phyloP scores from a whole-genome alignment of 2,797 vertebrate species.

The Vireo griseus region DNA sequence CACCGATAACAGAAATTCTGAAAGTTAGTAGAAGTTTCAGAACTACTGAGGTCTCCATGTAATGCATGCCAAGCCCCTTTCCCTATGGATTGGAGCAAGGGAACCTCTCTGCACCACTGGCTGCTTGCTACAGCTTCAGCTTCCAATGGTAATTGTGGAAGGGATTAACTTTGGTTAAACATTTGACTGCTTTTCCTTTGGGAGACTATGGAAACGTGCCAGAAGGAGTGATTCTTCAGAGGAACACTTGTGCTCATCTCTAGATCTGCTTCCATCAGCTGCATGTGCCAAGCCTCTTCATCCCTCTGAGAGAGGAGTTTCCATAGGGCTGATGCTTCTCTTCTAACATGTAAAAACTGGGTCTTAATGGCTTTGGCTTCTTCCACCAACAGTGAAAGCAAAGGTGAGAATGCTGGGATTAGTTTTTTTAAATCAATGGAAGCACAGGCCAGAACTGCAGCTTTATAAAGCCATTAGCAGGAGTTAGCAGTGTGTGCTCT shows the following conservation, averaged over 20 bases:
- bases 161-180: conserved; percentile 1
- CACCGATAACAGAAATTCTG: not conserved
- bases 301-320: not conserved
- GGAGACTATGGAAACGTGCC: not conserved
- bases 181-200: conserved; percentile 1
- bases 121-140: not conserved
- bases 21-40: not conserved
- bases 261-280: not conserved
- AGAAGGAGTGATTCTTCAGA: not conserved
- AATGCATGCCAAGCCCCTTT: not conserved
- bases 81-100: not conserved
- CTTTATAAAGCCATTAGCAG: not conserved
- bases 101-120: not conserved
- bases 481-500: not conserved
- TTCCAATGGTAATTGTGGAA: not conserved
- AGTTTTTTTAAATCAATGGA: not conserved
- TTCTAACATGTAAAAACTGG: not conserved
- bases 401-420: not conserved
- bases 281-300: not conserved
- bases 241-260: not conserved
- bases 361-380: not conserved
- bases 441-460: not conserved
- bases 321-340: not conserved
- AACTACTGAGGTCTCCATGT: not conserved
- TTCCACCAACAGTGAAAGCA: not conserved